A percentile compares a stretch with the other conserved stretches of the same genome.
Evolutionary conservation across 2,113 vertebrate species (phyloP).

Genomic region (Hypanus sabinus): DNA sequence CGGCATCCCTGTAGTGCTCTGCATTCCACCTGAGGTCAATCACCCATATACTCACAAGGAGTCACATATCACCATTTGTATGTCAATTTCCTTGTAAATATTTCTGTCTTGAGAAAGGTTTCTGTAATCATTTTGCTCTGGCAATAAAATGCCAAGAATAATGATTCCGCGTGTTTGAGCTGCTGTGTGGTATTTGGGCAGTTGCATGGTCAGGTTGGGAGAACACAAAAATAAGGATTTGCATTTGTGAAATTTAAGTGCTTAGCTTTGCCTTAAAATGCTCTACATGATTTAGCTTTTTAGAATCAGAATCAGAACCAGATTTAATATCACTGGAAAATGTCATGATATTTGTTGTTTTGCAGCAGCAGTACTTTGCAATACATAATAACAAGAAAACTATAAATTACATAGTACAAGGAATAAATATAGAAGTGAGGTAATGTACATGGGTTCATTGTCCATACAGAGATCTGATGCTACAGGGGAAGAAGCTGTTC

Average conservation of each 20-base stretch:
- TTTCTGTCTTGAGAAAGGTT: neutral
- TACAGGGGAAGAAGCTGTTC: no score
- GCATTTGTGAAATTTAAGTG: neutral
- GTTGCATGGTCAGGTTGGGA: neutral
- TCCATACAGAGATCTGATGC: no score
- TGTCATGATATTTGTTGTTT: no score
- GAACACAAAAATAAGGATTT: neutral
- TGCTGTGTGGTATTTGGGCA: neutral
- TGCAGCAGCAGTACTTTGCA: no score
- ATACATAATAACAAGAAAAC: no score
- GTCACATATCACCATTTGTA: neutral
- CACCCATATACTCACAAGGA: neutral
- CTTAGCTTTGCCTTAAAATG: neutral
- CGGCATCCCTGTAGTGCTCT: neutral
- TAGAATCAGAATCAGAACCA: no score
- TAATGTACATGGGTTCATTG: no score
- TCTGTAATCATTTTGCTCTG: neutral
- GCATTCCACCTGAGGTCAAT: neutral
- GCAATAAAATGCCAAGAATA: neutral
- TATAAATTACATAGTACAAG: no score
- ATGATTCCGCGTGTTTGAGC: neutral
- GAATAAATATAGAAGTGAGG: no score
- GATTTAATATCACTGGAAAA: no score
- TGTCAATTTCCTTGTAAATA: neutral
- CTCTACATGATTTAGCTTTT: neutral